Evolutionary conservation across 30 jellyfish, hydroid and myxozoan genomes (phyloP), one percentile per base, ranked within the genome.

Genomic region (Aurelia sp.): DNA sequence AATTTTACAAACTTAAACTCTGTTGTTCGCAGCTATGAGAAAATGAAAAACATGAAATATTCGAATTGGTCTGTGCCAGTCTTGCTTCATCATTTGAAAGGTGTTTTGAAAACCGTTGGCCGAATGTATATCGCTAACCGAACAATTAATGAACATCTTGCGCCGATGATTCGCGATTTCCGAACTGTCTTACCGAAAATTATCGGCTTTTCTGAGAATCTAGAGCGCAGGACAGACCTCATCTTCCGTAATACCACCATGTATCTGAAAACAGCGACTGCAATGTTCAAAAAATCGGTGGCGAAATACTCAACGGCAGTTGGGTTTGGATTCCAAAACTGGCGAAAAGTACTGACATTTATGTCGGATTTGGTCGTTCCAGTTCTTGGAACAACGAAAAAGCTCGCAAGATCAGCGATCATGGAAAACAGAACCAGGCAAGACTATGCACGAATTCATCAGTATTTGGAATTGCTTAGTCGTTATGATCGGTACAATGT

Each of bases 1-100:
- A 84, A 92, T 86, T 68, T 86, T 53, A 85, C 96, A 0, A 90
- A 87, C 59, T 52, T 81, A 17, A 74, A 86, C 72, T 61, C 91
- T 7, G 81, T 81, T 5, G 76, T 69, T 12, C 74, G 33, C 33
- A 89, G 91, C 30, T 80, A 73, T 52, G 90, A 69, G 47, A 76
- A 69, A 63, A 22, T 91, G 76, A 78, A 91, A 62, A 40, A 52
- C 66, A 60, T 48, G 81, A 81, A 91, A 57, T 78, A 63, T 21
- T 24, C 75, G 21, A 76, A 78, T 19, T 72, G 91, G 73, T 67
- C 96, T 4, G 21, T 57, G n/a, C 69, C 88, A 11, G 90, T 86
- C 18, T 55, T 91, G 19, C 76, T 31, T 17, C 53, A 81, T 19
- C 82, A 86, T 55, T 63, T 75, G 60, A 64, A 76, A 19, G 91